Evolutionary conservation across 1,140 invertebrate genomes (phyloP).

Genomic region (Cherax destructor): DNA sequence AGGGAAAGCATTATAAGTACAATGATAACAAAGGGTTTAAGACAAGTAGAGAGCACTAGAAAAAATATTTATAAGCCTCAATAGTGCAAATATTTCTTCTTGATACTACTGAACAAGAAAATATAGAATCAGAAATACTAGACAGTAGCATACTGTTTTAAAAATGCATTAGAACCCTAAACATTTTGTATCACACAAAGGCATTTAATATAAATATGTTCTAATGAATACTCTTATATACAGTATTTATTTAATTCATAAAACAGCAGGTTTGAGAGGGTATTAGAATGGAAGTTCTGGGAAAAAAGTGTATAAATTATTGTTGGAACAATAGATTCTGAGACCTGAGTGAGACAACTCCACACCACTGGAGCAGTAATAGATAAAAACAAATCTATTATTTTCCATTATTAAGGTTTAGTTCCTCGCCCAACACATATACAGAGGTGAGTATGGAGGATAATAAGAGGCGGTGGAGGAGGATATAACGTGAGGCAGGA

Average conservation of each 20-base stretch:
- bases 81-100: neutral
- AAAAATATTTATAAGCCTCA: neutral
- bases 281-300: neutral
- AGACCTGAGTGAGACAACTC: constrained; percentile 36
- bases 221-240: neutral
- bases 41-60: neutral
- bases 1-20: constrained; percentile 30
- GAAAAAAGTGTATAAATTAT: neutral
- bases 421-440: neutral
- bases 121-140: neutral
- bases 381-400: constrained; percentile 41
- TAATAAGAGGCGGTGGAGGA: neutral
- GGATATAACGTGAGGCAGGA: neutral
- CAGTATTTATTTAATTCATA: neutral
- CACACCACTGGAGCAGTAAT: constrained; percentile 9
- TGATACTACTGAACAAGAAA: neutral
- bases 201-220: neutral
- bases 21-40: neutral
- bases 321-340: constrained; percentile 37
- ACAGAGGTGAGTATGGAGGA: constrained; percentile 2
- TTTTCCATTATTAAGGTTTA: constrained; percentile 36
- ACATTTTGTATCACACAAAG: neutral
- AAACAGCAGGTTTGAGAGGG: neutral
- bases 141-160: neutral
- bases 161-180: neutral